These are phyloP conservation scores for Aplysia californica DNA, from an alignment of 1,140 invertebrate species.

Conservation along the genomic window DNA sequence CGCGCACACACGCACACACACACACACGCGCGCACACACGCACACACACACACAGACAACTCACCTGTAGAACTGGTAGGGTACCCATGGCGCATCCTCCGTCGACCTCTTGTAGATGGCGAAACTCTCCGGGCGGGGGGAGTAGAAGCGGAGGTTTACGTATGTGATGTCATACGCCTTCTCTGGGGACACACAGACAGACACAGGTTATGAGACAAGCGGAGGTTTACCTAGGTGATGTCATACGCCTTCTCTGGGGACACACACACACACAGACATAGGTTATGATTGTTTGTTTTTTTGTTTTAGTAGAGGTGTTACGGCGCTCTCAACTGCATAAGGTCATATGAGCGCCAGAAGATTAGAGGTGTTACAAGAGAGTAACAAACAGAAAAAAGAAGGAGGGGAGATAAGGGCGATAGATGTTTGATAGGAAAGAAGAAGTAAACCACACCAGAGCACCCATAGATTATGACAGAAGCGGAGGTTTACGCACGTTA, in stretches of 20 bases:
- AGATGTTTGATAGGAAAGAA: not conserved
- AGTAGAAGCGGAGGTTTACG: constrained; percentile 91
- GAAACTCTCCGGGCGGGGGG: constrained; percentile 96
- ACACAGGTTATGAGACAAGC: constrained; percentile 72
- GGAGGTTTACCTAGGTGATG: constrained; percentile 93
- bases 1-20: too few relatives aligned
- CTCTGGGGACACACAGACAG: constrained; percentile 73
- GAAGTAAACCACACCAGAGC: not conserved
- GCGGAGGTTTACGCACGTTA: constrained; percentile 93
- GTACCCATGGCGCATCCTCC: constrained; percentile 87
- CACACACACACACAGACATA: not conserved
- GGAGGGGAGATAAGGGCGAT: too few relatives aligned
- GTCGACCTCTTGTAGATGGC: constrained; percentile 89
- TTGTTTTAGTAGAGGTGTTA: too few relatives aligned
- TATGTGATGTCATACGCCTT: constrained; percentile 99
- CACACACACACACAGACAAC: too few relatives aligned
- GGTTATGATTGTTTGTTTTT: too few relatives aligned
- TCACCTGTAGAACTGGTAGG: constrained; percentile 98
- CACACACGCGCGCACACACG: too few relatives aligned
- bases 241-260: constrained; percentile 94
- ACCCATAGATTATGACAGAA: constrained; percentile 72
- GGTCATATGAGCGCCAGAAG: too few relatives aligned
- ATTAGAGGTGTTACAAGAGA: too few relatives aligned
- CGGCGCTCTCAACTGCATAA: too few relatives aligned
- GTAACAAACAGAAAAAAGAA: too few relatives aligned